A percentile compares a stretch with the other conserved stretches of the same genome.
Conservation (phyloP, 2,888 invertebrate species). For the Deilephila elpenor region DNA sequence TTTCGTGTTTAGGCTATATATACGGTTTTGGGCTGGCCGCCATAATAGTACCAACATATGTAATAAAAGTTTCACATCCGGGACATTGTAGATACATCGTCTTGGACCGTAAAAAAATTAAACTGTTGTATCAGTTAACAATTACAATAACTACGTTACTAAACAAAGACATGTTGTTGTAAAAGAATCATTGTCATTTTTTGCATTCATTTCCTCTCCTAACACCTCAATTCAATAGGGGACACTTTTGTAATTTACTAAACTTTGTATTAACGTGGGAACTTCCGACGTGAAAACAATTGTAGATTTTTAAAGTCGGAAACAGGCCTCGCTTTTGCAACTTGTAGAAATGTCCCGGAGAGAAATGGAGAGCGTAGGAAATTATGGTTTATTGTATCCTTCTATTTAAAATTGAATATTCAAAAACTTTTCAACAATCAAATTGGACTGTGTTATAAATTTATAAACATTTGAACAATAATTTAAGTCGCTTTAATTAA, state of each 20-base stretch:
- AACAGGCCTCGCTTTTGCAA: not conserved
- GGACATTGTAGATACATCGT: too few relatives aligned
- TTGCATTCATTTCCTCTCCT: constrained; percentile 3
- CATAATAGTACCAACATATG: too few relatives aligned
- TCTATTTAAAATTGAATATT: not conserved
- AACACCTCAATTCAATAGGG: not conserved
- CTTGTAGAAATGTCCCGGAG: not conserved
- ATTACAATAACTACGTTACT: not conserved
- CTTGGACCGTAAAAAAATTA: not conserved
- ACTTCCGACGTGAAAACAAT: not conserved
- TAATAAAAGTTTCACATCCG: too few relatives aligned
- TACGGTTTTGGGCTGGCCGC: too few relatives aligned
- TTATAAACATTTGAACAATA: too few relatives aligned
- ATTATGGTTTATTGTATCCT: not conserved
- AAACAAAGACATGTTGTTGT: not conserved
- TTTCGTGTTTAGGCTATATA: too few relatives aligned
- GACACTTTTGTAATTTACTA: not conserved
- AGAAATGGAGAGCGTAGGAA: not conserved
- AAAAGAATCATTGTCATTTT: not conserved
- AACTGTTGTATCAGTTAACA: not conserved
- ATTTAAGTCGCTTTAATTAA: too few relatives aligned
- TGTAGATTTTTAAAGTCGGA: not conserved
- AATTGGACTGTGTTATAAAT: too few relatives aligned
- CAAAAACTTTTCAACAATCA: too few relatives aligned
- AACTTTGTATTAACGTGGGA: constrained; percentile 12